Percentiles rank a stretch among this genome's conserved stretches.
Conservation (phyloP, 2,113 vertebrate species). For the Phaetusa simplex region DNA sequence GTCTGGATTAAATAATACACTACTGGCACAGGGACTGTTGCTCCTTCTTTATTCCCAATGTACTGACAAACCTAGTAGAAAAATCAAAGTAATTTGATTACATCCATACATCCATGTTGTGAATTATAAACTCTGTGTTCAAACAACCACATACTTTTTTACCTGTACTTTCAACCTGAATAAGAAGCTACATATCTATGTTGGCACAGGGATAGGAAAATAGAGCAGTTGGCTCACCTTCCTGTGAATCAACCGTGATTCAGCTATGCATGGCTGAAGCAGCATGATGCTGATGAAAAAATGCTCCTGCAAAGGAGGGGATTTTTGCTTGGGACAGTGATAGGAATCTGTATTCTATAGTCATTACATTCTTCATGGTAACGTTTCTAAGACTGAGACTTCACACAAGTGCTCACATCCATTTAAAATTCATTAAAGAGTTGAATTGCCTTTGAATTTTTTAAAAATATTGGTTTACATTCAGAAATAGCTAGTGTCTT, state of each 20-base stretch:
- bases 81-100: neutral
- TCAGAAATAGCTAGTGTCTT: neutral
- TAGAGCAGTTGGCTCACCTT: neutral
- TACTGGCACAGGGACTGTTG: neutral
- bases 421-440: neutral
- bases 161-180: neutral
- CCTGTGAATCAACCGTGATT: neutral
- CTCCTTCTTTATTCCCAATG: neutral
- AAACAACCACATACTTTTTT: neutral
- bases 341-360: neutral
- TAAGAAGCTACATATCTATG: neutral
- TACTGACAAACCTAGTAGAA: neutral
- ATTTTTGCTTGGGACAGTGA: neutral
- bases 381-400: neutral
- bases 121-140: neutral
- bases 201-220: neutral
- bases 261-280: neutral
- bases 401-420: neutral
- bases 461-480: neutral
- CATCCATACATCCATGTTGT: neutral
- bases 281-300: neutral
- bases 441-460: neutral
- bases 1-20: neutral
- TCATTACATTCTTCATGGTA: neutral
- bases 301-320: neutral